These are phyloP conservation scores for Trematomus loennbergii DNA, from an alignment of 2,113 vertebrate species.

Conservation along the genomic window DNA sequence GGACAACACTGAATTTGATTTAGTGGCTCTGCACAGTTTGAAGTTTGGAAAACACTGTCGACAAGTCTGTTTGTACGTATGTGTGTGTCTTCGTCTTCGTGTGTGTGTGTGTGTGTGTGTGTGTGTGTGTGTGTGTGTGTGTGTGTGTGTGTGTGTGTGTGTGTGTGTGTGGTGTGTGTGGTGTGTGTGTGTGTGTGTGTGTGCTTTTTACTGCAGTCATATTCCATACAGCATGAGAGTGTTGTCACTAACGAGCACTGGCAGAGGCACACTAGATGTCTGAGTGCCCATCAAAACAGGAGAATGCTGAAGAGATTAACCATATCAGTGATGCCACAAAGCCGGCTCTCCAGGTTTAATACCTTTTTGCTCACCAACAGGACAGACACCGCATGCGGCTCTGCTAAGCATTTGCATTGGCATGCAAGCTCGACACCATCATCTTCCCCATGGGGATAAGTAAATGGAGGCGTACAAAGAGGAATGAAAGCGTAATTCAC, in stretches of 20 bases:
- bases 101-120: neutral
- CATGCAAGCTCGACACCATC: slow-evolving; percentile 56
- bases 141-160: neutral
- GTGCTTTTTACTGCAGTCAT: slow-evolving; percentile 48
- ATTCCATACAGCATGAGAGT: slow-evolving; percentile 42
- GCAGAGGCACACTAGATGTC: slow-evolving; percentile 60
- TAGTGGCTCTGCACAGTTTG: slow-evolving; percentile 3
- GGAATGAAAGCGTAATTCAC: slow-evolving; percentile 46
- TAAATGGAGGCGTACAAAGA: slow-evolving; percentile 55
- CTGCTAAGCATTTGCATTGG: slow-evolving; percentile 54
- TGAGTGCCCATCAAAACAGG: slow-evolving; percentile 56
- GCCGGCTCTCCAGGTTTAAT: slow-evolving; percentile 64
- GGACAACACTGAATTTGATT: slow-evolving; percentile 3
- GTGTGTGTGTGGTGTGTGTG: neutral
- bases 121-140: neutral
- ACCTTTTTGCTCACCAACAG: slow-evolving; percentile 61
- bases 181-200: neutral
- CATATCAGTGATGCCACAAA: slow-evolving; percentile 57
- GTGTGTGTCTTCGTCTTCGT: neutral
- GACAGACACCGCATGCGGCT: slow-evolving; percentile 49
- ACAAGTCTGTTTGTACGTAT: neutral
- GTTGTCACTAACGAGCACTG: slow-evolving; percentile 59
- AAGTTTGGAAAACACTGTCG: slow-evolving; percentile 12
- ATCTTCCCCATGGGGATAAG: slow-evolving; percentile 52
- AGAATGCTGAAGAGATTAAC: slow-evolving; percentile 72